phyloP scores from a whole-genome alignment of 1,140 invertebrate species.

The Drosophila obscura region DNA sequence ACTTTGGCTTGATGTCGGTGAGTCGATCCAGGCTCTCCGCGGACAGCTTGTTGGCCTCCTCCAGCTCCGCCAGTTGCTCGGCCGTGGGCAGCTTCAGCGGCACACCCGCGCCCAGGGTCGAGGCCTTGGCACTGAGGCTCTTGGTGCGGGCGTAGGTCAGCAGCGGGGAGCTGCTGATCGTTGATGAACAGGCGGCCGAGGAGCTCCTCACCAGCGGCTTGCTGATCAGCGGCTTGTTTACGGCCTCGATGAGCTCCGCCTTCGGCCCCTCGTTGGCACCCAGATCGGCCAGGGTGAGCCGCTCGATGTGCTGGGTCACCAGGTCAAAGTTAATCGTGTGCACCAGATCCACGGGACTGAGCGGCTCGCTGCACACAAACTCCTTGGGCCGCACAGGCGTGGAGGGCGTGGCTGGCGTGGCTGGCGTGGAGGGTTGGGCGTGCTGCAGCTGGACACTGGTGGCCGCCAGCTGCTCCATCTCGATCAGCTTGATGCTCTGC shows the following conservation, averaged over 20 bases:
- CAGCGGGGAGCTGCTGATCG: conserved; percentile 50
- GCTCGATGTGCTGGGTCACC: conserved; percentile 66
- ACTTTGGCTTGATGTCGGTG: conserved; percentile 79
- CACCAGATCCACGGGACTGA: conserved; percentile 59
- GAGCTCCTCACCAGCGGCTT: conserved; percentile 72
- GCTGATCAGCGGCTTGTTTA: conserved; percentile 71
- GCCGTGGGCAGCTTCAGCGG: conserved; percentile 67
- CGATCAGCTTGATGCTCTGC: conserved; percentile 72
- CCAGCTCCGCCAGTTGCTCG: conserved; percentile 68
- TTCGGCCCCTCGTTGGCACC: conserved; percentile 8
- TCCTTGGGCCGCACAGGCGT: conserved; percentile 49
- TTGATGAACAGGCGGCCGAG: conserved; percentile 63
- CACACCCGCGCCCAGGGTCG: conserved; percentile 58
- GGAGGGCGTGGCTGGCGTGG: conserved; percentile 19
- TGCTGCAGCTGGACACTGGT: conserved; percentile 58
- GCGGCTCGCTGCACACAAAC: conserved; percentile 68
- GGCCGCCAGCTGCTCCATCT: conserved; percentile 73
- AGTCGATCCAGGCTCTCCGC: conserved; percentile 77
- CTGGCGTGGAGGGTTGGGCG: conserved; percentile 13
- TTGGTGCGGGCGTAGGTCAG: conserved; percentile 76
- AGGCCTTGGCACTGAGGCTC: conserved; percentile 67
- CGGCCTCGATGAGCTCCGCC: conserved; percentile 64
- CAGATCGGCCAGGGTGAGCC: conserved; percentile 55
- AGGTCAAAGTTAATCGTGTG: conserved; percentile 74
- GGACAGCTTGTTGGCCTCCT: conserved; percentile 76